Percentiles rank a stretch among this genome's conserved stretches.
These are phyloP conservation scores for Atta texana DNA, from an alignment of 1,140 invertebrate genomes.

Conservation along the genomic window DNA sequence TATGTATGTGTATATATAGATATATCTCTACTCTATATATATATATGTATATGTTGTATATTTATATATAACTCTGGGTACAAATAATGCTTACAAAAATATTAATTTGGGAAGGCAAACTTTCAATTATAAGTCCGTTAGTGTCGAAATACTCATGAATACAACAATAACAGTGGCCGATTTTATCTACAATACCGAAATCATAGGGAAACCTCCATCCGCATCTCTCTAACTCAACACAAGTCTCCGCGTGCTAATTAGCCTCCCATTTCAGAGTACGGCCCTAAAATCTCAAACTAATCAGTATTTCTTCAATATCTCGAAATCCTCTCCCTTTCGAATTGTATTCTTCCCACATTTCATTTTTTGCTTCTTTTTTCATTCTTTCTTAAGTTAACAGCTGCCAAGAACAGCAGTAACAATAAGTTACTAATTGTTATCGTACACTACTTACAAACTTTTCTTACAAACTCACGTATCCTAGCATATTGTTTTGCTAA, in stretches of 20 bases:
- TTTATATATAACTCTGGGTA: constrained; percentile 78
- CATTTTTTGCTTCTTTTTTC: not conserved
- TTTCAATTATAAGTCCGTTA: constrained; percentile 78
- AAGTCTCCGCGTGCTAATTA: constrained; percentile 37
- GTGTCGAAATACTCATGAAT: constrained; percentile 71
- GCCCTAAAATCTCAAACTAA: constrained; percentile 34
- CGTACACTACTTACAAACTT: constrained; percentile 85
- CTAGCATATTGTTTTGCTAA: constrained; percentile 75
- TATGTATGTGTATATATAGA: not conserved
- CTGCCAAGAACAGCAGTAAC: constrained; percentile 40
- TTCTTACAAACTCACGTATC: constrained; percentile 82
- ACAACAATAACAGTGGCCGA: constrained; percentile 73
- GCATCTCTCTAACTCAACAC: constrained; percentile 57
- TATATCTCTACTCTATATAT: constrained; percentile 29
- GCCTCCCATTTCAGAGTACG: not conserved
- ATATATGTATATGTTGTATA: constrained; percentile 60
- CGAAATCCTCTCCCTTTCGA: constrained; percentile 4
- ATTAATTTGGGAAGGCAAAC: constrained; percentile 84
- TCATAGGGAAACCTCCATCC: constrained; percentile 52
- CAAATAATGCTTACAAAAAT: constrained; percentile 86
- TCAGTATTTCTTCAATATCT: not conserved
- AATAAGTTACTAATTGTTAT: constrained; percentile 81
- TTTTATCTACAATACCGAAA: constrained; percentile 74
- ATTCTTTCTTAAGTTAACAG: not conserved
- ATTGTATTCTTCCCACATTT: not conserved